Evolutionary conservation across 1,140 invertebrate genomes (phyloP).

Genomic region (Hylaeus anthracinus): DNA sequence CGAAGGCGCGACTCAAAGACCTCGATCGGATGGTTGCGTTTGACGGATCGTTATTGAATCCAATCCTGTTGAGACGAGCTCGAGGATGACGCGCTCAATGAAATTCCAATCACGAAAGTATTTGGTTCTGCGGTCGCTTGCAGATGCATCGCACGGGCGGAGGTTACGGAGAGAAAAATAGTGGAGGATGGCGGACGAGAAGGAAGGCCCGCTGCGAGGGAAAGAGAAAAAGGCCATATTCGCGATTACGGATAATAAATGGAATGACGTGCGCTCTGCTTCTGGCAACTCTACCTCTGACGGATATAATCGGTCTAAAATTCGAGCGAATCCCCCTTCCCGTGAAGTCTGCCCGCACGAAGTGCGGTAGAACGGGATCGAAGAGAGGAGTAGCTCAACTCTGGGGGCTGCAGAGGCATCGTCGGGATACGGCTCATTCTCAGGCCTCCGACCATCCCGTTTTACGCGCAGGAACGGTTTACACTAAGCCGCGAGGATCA

Average conservation of each 20-base stretch:
- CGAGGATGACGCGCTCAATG: slow-evolving; percentile 50
- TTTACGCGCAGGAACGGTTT: slow-evolving; percentile 62
- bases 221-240: slow-evolving; percentile 29
- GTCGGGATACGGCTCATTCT: slow-evolving; percentile 41
- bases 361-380: slow-evolving; percentile 10
- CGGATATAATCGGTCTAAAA: slow-evolving; percentile 52
- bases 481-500: slow-evolving; percentile 67
- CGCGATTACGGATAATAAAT: slow-evolving; percentile 50
- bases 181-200: background rate
- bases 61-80: slow-evolving; percentile 13
- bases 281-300: slow-evolving; percentile 19
- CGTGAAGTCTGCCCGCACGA: slow-evolving; percentile 9
- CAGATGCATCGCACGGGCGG: background rate
- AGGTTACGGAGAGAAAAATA: background rate
- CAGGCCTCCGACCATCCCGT: slow-evolving; percentile 41
- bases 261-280: slow-evolving; percentile 14
- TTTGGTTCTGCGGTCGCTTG: slow-evolving; percentile 42
- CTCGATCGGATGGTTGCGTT: slow-evolving; percentile 32
- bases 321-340: slow-evolving; percentile 33
- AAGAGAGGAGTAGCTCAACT: background rate
- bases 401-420: slow-evolving; percentile 25
- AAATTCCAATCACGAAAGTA: slow-evolving; percentile 59
- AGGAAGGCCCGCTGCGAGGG: background rate
- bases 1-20: background rate
- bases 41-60: slow-evolving; percentile 53